These are phyloP conservation scores for Poeciliopsis turrubarensis DNA, from an alignment of 2,113 vertebrate species.

Conservation along the genomic window DNA sequence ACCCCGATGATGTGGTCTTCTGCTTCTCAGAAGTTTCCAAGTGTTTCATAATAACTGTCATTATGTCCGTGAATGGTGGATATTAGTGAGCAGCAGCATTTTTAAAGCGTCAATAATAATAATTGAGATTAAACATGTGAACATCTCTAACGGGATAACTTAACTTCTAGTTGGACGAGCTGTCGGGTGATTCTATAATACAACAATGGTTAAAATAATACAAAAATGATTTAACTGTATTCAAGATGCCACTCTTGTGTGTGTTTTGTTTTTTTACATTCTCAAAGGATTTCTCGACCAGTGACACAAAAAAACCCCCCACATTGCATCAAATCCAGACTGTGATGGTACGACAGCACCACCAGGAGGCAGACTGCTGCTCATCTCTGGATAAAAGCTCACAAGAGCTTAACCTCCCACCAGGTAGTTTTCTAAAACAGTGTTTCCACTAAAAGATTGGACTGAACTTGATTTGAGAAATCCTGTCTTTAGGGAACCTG, in stretches of 20 bases:
- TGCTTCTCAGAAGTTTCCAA: not conserved
- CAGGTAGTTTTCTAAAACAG: not conserved
- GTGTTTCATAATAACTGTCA: not conserved
- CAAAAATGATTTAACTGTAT: not conserved
- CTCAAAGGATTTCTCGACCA: not conserved
- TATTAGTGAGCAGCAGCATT: not conserved
- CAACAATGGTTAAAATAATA: not conserved
- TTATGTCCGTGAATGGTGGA: not conserved
- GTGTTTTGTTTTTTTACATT: not conserved
- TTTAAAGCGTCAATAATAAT: not conserved
- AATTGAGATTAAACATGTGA: not conserved
- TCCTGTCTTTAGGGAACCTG: not conserved
- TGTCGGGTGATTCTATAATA: not conserved
- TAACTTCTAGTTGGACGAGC: not conserved
- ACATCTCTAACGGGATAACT: not conserved
- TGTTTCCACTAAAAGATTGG: not conserved
- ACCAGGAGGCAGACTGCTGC: slow-evolving; percentile 13
- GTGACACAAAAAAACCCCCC: not conserved
- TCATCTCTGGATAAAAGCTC: not conserved
- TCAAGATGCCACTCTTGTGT: not conserved
- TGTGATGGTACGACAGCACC: not conserved
- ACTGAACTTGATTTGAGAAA: not conserved
- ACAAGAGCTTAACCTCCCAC: not conserved
- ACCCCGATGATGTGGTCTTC: slow-evolving; percentile 9
- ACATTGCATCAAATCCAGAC: not conserved